These are phyloP conservation scores for Radopholus similis DNA, from an alignment of 1,140 invertebrate species.

Conservation along the genomic window DNA sequence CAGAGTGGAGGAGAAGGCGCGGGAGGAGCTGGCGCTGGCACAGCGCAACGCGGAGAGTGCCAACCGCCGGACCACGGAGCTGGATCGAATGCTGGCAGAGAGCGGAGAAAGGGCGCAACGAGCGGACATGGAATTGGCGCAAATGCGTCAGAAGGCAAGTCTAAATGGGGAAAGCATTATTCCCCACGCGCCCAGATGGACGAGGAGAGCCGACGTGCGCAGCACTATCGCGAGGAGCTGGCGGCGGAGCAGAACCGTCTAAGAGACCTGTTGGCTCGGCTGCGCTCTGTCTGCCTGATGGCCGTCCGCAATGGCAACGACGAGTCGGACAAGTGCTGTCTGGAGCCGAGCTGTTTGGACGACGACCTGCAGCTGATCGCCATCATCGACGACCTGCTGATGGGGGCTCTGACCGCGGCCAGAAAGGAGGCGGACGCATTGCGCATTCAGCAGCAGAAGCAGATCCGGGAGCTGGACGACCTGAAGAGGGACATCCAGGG, in stretches of 20 bases:
- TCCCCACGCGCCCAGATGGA: not conserved
- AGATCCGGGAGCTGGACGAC: constrained; percentile 37
- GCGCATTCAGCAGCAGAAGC: constrained; percentile 41
- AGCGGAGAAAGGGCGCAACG: not conserved
- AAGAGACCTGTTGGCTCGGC: constrained; percentile 29
- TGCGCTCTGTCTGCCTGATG: constrained; percentile 28
- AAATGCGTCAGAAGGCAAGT: constrained; percentile 2
- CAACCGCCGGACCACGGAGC: constrained; percentile 9
- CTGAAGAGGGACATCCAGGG: constrained; percentile 36
- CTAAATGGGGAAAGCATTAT: not conserved
- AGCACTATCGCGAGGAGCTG: constrained; percentile 35
- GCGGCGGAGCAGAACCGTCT: constrained; percentile 24
- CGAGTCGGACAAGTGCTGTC: constrained; percentile 5
- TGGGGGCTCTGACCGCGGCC: constrained; percentile 32
- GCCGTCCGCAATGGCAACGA: not conserved
- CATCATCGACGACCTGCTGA: constrained; percentile 39
- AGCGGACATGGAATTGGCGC: not conserved
- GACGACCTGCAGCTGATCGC: constrained; percentile 34
- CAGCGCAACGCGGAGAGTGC: constrained; percentile 27
- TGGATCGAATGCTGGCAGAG: constrained; percentile 22
- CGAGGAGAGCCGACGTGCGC: constrained; percentile 13
- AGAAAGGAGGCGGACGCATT: constrained; percentile 37
- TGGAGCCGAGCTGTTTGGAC: constrained; percentile 17
- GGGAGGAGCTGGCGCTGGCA: constrained; percentile 12
- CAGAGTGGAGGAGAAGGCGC: constrained; percentile 24